A percentile compares a stretch with the other conserved stretches of the same genome.
Evolutionary conservation across 2,888 invertebrate genomes (phyloP).

Genomic region (Thera britannica): DNA sequence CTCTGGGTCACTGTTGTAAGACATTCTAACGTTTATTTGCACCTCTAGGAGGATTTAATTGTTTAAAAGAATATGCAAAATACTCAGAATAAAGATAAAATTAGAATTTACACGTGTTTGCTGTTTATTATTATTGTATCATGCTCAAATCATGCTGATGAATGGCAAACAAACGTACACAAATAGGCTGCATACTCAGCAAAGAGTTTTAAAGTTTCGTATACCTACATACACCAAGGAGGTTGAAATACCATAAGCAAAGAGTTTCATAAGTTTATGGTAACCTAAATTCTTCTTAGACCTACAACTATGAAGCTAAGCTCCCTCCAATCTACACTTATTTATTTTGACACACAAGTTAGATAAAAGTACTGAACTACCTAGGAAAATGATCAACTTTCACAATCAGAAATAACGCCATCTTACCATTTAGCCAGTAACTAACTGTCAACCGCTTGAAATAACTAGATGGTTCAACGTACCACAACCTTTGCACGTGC

Average conservation of each 20-base stretch:
- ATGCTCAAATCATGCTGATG: background rate
- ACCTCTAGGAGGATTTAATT: background rate
- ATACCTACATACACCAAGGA: too few species aligned
- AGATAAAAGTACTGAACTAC: too few species aligned
- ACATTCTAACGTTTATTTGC: background rate
- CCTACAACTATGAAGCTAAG: too few species aligned
- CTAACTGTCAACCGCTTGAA: background rate
- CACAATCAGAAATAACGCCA: background rate
- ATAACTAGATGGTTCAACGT: background rate
- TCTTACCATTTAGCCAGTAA: background rate
- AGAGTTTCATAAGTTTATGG: too few species aligned
- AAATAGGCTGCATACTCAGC: too few species aligned
- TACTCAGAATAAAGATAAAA: background rate
- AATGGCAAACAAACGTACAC: too few species aligned
- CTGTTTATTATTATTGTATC: background rate
- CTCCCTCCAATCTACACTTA: too few species aligned
- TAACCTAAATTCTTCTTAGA: too few species aligned
- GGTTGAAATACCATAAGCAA: too few species aligned
- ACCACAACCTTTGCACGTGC: background rate
- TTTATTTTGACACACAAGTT: too few species aligned
- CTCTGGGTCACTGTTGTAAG: conserved; percentile 17
- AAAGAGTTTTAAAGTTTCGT: too few species aligned
- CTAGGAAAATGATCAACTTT: background rate
- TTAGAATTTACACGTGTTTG: background rate
- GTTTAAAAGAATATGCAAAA: too few species aligned